Evolutionary conservation across 2,797 vertebrate species (phyloP).

Genomic region (Danio choprae): DNA sequence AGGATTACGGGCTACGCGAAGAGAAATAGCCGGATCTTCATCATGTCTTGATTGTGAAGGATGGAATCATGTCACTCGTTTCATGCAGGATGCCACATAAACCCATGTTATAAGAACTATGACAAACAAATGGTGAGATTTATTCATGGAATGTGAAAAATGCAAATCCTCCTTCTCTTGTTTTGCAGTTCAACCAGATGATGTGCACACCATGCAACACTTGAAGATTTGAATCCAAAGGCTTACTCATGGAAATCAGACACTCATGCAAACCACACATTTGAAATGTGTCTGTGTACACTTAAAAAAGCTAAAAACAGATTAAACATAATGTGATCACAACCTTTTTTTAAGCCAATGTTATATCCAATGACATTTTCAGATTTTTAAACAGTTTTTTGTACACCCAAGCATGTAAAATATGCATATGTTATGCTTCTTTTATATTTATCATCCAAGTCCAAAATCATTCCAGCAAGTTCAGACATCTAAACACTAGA

Average conservation of each 20-base stretch:
- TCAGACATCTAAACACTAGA: too few relatives aligned
- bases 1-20: not conserved
- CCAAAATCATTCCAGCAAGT: too few relatives aligned
- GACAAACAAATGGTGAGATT: conserved; percentile 23
- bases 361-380: too few relatives aligned
- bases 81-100: conserved; percentile 35
- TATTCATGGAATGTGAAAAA: conserved; percentile 13
- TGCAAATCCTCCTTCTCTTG: not conserved
- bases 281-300: not conserved
- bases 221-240: not conserved
- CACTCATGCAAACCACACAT: conserved; percentile 10
- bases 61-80: not conserved
- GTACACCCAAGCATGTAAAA: too few relatives aligned
- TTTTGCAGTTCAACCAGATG: conserved; percentile 12
- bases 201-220: conserved; percentile 10
- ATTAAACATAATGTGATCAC: not conserved
- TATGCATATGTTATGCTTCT: too few relatives aligned
- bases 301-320: not conserved
- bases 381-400: too few relatives aligned
- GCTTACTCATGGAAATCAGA: not conserved
- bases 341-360: too few relatives aligned
- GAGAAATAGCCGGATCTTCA: not conserved
- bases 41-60: not conserved
- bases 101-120: conserved; percentile 11
- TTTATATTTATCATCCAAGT: too few relatives aligned